phyloP scores from a whole-genome alignment of 2,797 vertebrate genomes.

The Gymnoscopelus braueri region DNA sequence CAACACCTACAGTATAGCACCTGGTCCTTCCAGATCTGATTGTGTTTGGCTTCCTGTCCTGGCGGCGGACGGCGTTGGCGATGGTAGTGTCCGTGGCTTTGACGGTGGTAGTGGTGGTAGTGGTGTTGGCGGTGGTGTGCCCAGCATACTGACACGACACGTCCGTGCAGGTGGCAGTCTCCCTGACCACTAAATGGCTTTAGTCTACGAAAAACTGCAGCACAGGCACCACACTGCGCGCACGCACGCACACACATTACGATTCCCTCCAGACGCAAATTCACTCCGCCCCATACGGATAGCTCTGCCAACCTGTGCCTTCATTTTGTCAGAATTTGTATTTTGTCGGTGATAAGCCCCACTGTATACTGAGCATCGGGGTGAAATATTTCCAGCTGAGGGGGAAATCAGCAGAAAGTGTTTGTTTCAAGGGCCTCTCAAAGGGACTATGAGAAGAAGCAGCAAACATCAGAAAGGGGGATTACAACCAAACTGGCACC shows the following conservation, averaged over 20 bases:
- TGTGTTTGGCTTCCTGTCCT: too few species aligned
- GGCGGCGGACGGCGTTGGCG: too few species aligned
- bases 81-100: too few species aligned
- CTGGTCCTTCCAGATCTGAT: too few species aligned
- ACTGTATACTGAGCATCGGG: conserved; percentile 36
- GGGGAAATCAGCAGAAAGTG: conserved; percentile 54
- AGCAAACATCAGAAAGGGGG: conserved; percentile 54
- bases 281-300: too few species aligned
- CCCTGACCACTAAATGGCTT: too few species aligned
- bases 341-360: conserved; percentile 46
- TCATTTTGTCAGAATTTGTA: conserved; percentile 42
- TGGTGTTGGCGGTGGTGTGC: too few species aligned
- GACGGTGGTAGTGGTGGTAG: too few species aligned
- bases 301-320: not conserved
- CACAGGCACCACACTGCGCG: conserved; percentile 32
- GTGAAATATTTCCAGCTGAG: conserved; percentile 35
- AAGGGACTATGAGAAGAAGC: conserved; percentile 45
- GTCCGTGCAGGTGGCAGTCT: conserved; percentile 9
- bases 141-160: too few species aligned
- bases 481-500: conserved; percentile 56
- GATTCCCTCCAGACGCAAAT: conserved; percentile 25
- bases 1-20: too few species aligned
- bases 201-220: conserved; percentile 45
- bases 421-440: conserved; percentile 63
- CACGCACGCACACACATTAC: conserved; percentile 33